Base-by-base conservation (phyloP, 2,113 vertebrate species). In the Pseudorectes ferrugineus region DNA sequence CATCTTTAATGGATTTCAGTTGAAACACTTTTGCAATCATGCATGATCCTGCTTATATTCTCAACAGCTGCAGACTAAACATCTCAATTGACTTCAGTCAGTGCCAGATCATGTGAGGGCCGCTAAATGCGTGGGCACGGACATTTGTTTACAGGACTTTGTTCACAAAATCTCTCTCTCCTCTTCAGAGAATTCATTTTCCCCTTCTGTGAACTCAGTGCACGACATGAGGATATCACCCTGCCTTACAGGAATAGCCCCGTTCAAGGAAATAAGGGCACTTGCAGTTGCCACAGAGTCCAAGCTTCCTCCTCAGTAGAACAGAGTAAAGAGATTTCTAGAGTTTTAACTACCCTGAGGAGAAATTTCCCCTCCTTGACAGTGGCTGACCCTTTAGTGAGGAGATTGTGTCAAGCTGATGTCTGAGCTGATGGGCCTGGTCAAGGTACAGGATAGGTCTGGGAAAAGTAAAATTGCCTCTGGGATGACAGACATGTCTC, bases 11-110 rank as follows among this genome's bases (percentile, higher is more conserved):
- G 29, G 48, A 35, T 54, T 52, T 55, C 65, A 75, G 48, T 40
- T 2, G 5, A 80, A 95, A 77, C 59, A 31, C 36, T 88, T 83
- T 57, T 0, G 4, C 71, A 90, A n/a, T 85, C 74, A 21, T 52
- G 51, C 46, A 35, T 70, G 85, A 65, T 88, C 49, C 54, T 59
- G 40, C 48, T 89, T 85, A 76, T 73, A 61, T 42, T 90, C 66
- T 52, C 70, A 79, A 65, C 67, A 88, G 71, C 45, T 90, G 66
- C 71, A 95, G 92, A 95, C 88, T 93, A 92, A 96, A 95, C 46
- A 83, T 80, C 82, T 88, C 75, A 54, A 73, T 54, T 88, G 45
- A 45, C 58, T 83, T 73, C 67, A 76, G 49, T 5, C 54, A 54
- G 35, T 22, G 63, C 71, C 81, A 88, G 38, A 51, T 79, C 46